Evolutionary conservation across 2,797 vertebrate genomes (phyloP).

Genomic region (Falco cherrug): DNA sequence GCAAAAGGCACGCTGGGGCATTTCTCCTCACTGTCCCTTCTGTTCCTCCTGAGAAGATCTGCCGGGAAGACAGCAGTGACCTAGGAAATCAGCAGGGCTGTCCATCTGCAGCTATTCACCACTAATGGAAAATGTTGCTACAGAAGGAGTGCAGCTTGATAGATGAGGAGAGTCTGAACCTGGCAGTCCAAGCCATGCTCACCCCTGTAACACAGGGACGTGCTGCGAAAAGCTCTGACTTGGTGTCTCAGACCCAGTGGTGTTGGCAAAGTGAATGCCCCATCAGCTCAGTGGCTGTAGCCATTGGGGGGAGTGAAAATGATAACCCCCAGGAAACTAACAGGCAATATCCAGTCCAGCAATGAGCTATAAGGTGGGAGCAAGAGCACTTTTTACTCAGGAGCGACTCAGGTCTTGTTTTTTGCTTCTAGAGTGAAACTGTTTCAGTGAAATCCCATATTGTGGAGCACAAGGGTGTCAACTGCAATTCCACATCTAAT

Average conservation of each 20-base stretch:
- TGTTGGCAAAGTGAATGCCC: neutral
- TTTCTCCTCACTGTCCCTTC: neutral
- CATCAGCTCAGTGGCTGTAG: neutral
- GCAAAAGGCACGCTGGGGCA: neutral
- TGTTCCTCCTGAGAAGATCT: neutral
- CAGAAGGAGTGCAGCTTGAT: neutral
- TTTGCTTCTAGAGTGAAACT: neutral
- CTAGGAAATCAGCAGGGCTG: neutral
- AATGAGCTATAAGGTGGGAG: neutral
- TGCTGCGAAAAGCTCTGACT: neutral
- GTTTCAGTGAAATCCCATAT: neutral
- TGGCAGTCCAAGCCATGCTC: rapidly evolving
- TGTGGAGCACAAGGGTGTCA: neutral
- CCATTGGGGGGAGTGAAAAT: rapidly evolving
- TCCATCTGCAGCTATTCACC: neutral
- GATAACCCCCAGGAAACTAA: neutral
- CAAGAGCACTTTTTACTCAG: neutral
- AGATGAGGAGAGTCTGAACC: neutral
- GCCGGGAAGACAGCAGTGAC: neutral
- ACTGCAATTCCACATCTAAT: neutral
- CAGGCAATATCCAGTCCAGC: neutral
- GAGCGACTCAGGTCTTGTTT: neutral
- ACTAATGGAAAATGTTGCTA: neutral
- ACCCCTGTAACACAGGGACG: rapidly evolving
- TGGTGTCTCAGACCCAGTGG: neutral